phyloP scores from a whole-genome alignment of 1,140 invertebrate genomes.

The Cotesia vestalis region DNA sequence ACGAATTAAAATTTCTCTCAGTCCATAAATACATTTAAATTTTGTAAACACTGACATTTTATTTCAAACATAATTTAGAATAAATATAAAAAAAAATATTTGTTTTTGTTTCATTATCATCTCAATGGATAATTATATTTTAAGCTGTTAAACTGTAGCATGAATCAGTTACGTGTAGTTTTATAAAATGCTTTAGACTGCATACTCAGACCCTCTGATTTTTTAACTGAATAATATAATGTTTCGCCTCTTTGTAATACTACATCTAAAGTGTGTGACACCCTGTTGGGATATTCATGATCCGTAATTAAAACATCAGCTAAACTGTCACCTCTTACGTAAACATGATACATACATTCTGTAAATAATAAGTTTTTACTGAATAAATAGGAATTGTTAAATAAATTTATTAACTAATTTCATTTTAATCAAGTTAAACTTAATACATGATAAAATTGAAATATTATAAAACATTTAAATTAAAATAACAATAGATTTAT shows the following conservation, averaged over 20 bases:
- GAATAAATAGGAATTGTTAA: neutral
- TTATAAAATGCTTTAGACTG: slow-evolving; percentile 99
- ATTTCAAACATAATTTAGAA: too few species aligned
- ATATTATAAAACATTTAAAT: too few species aligned
- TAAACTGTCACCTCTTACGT: slow-evolving; percentile 90
- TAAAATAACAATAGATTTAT: too few species aligned
- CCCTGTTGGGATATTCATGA: slow-evolving; percentile 93
- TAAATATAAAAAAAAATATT: too few species aligned
- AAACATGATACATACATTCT: slow-evolving; percentile 98
- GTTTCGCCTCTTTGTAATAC: slow-evolving; percentile 97
- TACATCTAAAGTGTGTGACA: slow-evolving; percentile 91
- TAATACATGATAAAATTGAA: too few species aligned
- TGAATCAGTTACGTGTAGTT: slow-evolving; percentile 92
- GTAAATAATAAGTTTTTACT: slow-evolving; percentile 50
- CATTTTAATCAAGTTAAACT: too few species aligned
- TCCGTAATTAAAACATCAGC: slow-evolving; percentile 95
- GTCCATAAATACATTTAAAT: slow-evolving; percentile 1
- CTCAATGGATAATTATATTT: slow-evolving; percentile 14
- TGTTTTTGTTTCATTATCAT: too few species aligned
- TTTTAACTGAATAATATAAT: slow-evolving; percentile 96
- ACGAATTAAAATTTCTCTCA: neutral
- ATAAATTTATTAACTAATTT: too few species aligned
- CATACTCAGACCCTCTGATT: slow-evolving; percentile 94
- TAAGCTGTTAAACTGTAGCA: slow-evolving; percentile 82
- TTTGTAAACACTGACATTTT: too few species aligned